Base-by-base conservation (phyloP, 1,140 invertebrate genomes). In the Phthorimaea operculella region DNA sequence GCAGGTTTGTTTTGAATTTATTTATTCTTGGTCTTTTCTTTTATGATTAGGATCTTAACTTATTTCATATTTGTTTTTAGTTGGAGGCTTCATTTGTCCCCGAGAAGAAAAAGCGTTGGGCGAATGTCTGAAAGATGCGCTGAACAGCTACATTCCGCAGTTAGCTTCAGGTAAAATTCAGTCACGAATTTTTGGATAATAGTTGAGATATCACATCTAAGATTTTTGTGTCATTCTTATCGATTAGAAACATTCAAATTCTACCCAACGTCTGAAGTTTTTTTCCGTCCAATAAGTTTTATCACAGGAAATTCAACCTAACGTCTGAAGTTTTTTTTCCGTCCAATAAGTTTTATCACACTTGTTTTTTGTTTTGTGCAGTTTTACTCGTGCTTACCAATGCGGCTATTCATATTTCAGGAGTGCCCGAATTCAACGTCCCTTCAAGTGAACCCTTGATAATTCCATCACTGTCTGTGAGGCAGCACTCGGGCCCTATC, bases 381-480 rank as follows among this genome's bases (percentile, higher is more conserved):
- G n/a, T 28, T 28, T 28, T 28, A 28, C 6, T 28, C 21, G n/a
- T n/a, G n/a, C 6, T 28, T 28, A 28, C 2, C 6, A 28, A 28
- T 28, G 2, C 2, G 6, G 6, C 6, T 28, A 28, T 28, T 28
- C 21, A 6, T 28, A 28, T 28, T 28, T 28, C 21, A 73, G 90
- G 90, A 12, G 87, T 92, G 34, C 86, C 88, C 14, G 85, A 87
- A 58, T 87, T 90, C 28, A 79, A 78, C 8, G 87, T 92, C 34
- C 90, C 90, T 5, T 75, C 88, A 2, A 90, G 88, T 55, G 90
- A 92, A 62, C 90, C 91, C 0, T 73, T 92, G n/a, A 34, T 75
- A 0, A 80, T 92, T 0, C 87, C 89, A 1, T 74, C 88, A 48
- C 70, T 92, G 9, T 76, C 87, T 3, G 85, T 91, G 33, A 86